phyloP scores from a whole-genome alignment of 2,797 vertebrate species.

The Coreius guichenoti region DNA sequence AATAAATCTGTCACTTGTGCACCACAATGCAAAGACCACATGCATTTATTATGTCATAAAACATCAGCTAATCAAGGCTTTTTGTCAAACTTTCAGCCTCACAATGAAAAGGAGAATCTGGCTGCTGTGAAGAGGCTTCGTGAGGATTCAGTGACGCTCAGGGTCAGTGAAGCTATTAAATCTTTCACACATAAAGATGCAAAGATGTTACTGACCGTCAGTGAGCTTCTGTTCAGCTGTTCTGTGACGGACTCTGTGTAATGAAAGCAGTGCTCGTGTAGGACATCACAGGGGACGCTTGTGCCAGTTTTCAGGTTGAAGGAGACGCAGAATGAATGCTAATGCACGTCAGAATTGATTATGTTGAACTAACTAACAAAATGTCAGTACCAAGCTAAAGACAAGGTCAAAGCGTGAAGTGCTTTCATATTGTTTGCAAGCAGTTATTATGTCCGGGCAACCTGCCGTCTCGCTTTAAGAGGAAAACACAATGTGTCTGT shows the following conservation, averaged over 20 bases:
- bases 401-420: slow-evolving; percentile 14
- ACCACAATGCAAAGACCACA: not conserved
- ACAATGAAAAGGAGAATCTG: too few species aligned
- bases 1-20: not conserved
- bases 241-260: not conserved
- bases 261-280: not conserved
- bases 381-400: slow-evolving; percentile 14
- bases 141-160: not conserved
- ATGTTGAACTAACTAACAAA: slow-evolving; percentile 38
- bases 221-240: not conserved
- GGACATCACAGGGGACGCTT: not conserved
- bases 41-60: not conserved
- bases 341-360: slow-evolving; percentile 33
- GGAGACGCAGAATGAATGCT: slow-evolving; percentile 26
- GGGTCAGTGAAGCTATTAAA: not conserved
- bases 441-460: not conserved
- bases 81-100: not conserved
- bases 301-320: not conserved
- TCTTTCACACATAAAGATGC: too few species aligned
- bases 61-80: not conserved
- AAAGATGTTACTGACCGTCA: too few species aligned
- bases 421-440: not conserved
- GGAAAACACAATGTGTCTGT: not conserved
- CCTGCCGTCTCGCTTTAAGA: not conserved
- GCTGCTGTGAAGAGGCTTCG: too few species aligned